phyloP scores from a whole-genome alignment of 1,140 invertebrate genomes.

The Marisa cornuarietis region DNA sequence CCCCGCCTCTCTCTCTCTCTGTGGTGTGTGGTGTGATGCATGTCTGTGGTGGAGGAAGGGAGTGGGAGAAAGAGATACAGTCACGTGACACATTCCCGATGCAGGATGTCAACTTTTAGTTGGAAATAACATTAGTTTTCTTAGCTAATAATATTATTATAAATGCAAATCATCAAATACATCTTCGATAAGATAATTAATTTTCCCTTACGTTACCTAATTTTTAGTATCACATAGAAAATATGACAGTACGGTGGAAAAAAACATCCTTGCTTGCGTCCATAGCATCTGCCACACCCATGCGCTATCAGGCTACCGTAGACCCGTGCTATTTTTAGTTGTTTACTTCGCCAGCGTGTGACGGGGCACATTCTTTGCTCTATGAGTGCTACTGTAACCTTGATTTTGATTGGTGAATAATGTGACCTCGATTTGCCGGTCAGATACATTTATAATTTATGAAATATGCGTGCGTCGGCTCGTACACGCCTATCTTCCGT shows the following conservation, averaged over 20 bases:
- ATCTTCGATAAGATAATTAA: background rate
- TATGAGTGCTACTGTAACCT: slow-evolving; percentile 5
- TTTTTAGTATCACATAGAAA: background rate
- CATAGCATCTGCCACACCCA: background rate
- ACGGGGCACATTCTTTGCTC: slow-evolving; percentile 22
- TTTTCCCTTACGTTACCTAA: background rate
- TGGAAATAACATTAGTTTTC: too few relatives aligned
- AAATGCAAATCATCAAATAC: background rate
- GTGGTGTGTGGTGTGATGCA: background rate
- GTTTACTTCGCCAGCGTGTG: slow-evolving; percentile 20
- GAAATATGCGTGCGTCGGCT: background rate
- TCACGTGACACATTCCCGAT: background rate
- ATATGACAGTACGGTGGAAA: background rate
- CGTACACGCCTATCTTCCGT: background rate
- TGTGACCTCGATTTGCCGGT: slow-evolving; percentile 20
- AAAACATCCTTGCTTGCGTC: background rate
- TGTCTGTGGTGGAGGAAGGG: background rate
- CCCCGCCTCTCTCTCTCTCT: too few relatives aligned
- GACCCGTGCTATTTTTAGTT: slow-evolving; percentile 22
- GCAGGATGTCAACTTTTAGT: too few relatives aligned
- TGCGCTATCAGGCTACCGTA: slow-evolving; percentile 15
- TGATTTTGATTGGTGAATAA: slow-evolving; percentile 14
- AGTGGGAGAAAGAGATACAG: background rate
- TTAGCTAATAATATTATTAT: background rate
- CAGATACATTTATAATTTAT: slow-evolving; percentile 12